These are phyloP conservation scores for Calameuta idolon DNA, from an alignment of 2,888 invertebrate genomes.

Conservation along the genomic window DNA sequence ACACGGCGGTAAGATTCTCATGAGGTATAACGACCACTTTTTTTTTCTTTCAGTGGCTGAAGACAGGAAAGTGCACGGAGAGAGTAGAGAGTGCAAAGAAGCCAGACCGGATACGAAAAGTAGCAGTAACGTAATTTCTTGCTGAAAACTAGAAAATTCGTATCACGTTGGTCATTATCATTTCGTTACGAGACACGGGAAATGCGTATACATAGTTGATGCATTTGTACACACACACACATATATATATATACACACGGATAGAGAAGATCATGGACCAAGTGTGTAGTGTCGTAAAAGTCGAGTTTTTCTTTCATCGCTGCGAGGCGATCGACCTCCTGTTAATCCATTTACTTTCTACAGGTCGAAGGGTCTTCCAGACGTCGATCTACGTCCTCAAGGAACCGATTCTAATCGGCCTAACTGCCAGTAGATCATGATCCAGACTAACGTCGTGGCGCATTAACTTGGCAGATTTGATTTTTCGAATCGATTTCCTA, in stretches of 20 bases:
- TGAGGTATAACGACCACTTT: background rate
- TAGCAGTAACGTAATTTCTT: background rate
- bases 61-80: background rate
- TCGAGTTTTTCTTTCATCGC: background rate
- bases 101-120: background rate
- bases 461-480: background rate
- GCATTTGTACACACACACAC: too few species aligned
- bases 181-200: background rate
- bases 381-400: background rate
- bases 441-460: background rate
- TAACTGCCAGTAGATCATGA: background rate
- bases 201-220: background rate
- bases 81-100: background rate
- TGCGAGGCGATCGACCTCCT: background rate
- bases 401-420: background rate
- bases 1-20: background rate
- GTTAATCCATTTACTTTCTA: background rate
- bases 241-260: background rate
- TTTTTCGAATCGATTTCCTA: background rate
- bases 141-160: background rate
- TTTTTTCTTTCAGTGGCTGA: background rate
- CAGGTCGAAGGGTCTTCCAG: background rate
- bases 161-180: background rate
- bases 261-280: background rate
- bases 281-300: background rate